phyloP scores from a whole-genome alignment of 2,888 invertebrate genomes.

The Actias luna region DNA sequence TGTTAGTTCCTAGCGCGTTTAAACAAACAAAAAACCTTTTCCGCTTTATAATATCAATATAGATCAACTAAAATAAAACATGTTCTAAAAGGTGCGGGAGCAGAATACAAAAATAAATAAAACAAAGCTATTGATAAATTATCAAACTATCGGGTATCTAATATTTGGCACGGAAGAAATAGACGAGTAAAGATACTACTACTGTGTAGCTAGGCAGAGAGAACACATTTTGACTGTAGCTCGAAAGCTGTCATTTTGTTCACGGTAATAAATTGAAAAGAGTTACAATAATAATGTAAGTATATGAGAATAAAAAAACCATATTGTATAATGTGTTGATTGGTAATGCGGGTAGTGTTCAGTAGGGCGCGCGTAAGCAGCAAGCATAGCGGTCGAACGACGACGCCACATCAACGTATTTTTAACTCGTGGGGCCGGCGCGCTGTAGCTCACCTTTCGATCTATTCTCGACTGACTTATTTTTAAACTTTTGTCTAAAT shows the following conservation, averaged over 20 bases:
- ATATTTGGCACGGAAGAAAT: neutral
- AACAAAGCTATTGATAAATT: neutral
- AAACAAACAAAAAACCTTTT: too few relatives aligned
- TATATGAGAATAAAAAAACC: neutral
- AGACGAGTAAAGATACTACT: neutral
- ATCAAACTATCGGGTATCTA: too few relatives aligned
- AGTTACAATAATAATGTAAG: neutral
- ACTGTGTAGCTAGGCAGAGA: neutral
- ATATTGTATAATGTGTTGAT: slow-evolving; percentile 25
- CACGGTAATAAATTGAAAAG: neutral
- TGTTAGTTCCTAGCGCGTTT: too few relatives aligned
- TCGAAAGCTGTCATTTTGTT: neutral
- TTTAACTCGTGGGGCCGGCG: slow-evolving; percentile 72
- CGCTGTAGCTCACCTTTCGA: slow-evolving; percentile 78
- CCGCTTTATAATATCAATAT: too few relatives aligned
- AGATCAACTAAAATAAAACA: too few relatives aligned
- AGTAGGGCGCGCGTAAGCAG: slow-evolving; percentile 59
- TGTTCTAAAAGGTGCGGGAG: neutral
- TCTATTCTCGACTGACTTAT: slow-evolving; percentile 73
- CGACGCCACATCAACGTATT: slow-evolving; percentile 60
- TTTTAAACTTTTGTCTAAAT: slow-evolving; percentile 81
- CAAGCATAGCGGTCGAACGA: slow-evolving; percentile 37
- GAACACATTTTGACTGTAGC: neutral
- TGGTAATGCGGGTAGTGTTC: slow-evolving; percentile 19
- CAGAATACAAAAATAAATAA: neutral